Percentiles rank a stretch among this genome's conserved stretches.
phyloP scores from a whole-genome alignment of 2,113 vertebrate species.

The Crotalus viridis region DNA sequence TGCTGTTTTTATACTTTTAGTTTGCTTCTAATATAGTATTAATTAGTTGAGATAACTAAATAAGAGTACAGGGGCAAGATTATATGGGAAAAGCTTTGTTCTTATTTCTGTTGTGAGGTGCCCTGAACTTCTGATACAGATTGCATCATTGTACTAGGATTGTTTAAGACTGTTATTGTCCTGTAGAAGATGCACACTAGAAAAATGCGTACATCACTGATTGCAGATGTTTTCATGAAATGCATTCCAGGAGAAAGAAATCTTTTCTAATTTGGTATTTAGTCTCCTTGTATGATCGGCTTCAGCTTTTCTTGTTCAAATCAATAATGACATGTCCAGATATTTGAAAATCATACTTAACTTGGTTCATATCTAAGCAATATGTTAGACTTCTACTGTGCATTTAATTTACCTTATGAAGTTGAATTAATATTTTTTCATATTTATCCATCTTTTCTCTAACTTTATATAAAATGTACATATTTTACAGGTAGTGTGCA shows the following conservation, averaged over 20 bases:
- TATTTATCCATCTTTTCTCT: not conserved
- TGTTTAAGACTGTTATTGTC: not conserved
- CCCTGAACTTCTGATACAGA: not conserved
- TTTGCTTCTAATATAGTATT: not conserved
- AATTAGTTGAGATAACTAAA: not conserved
- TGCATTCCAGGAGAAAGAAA: not conserved
- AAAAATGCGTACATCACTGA: not conserved
- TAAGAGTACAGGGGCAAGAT: not conserved
- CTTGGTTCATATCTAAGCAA: not conserved
- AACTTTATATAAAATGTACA: not conserved
- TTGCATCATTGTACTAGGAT: not conserved
- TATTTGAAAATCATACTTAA: not conserved
- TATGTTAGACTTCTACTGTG: not conserved
- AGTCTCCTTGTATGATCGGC: not conserved
- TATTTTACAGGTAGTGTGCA: not conserved
- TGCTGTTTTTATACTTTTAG: not conserved
- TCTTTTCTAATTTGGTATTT: not conserved
- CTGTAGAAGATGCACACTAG: not conserved
- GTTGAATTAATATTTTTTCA: not conserved
- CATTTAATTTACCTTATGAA: not conserved
- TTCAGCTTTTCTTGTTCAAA: not conserved
- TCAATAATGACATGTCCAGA: not conserved
- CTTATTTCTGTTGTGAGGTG: not conserved
- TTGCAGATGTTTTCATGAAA: not conserved
- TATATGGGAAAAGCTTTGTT: not conserved